Evolutionary conservation across 2,113 vertebrate species (phyloP), one percentile per base, ranked within the genome.

Genomic region (Machaerirhynchus nigripectus): DNA sequence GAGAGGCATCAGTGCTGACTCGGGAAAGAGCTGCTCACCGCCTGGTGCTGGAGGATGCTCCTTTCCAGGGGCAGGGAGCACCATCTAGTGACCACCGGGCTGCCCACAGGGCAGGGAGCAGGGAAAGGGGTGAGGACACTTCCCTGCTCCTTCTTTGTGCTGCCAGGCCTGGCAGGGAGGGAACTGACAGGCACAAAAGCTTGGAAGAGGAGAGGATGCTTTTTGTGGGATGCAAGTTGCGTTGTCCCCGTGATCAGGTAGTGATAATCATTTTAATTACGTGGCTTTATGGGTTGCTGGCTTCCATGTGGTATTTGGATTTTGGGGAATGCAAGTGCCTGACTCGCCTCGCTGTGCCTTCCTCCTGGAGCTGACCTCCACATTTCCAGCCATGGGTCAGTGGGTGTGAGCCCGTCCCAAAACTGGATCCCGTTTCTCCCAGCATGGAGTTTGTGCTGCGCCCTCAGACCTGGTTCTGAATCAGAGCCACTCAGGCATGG

Each of bases 11-110:
- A 13, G 39, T 60, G 35, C 60, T 64, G 64, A 1, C 39, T 47
- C 24, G 13, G 52, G 67, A 9, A 84, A 24, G 70, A 67, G 49
- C 82, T 33, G 65, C 11, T 50, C 15, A 3, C 27, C 1, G 26
- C 35, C 71, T 18, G 73, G 11, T 10, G 84, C 3, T 31, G 74
- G 31, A 90, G 71, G 84, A 87, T 69, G 73, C 37, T 71, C 57
- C 69, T 27, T 95, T 94, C 21, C 55, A 89, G 97, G 96, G 89
- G 76, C 97, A 27, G 13, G 56, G 93, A 92, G 98, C 96, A 88
- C 98, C 98, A 97, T 96, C 98, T 98, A 97, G 97, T 97, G 98
- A 89, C 96, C 50, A 23, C 76, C 49, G 89, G 19, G 83, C 78
- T 55, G 77, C 71, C 64, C 74, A 37, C 11, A 53, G 87, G 87